phyloP scores from a whole-genome alignment of 2,888 invertebrate species.

The Perdita meconis region DNA sequence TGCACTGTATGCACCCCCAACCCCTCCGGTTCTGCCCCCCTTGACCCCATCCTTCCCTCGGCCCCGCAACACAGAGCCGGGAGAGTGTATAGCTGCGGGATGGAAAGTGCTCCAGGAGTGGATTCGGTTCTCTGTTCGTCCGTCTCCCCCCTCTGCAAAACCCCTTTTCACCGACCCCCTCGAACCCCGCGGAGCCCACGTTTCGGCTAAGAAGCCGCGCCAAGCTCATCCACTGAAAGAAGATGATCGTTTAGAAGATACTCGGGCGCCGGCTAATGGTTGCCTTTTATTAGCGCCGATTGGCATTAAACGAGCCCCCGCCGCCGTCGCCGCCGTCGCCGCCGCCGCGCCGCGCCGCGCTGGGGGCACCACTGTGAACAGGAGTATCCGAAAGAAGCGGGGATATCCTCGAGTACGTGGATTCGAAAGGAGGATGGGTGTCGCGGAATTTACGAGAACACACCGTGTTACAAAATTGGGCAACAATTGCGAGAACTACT shows the following conservation, averaged over 20 bases:
- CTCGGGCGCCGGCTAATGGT: conserved; percentile 54
- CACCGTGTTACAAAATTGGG: not conserved
- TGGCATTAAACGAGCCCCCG: conserved; percentile 40
- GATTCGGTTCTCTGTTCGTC: conserved; percentile 53
- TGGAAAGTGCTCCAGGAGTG: conserved; percentile 62
- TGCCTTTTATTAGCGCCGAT: conserved; percentile 57
- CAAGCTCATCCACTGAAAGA: conserved; percentile 53
- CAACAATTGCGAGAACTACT: not conserved
- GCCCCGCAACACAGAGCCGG: conserved; percentile 36
- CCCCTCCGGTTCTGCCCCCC: conserved; percentile 11
- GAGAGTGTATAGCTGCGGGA: conserved; percentile 60
- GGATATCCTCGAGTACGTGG: not conserved
- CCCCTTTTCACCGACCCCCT: too few species aligned
- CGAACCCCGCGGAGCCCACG: not conserved
- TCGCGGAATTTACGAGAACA: not conserved
- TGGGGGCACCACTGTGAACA: conserved; percentile 8
- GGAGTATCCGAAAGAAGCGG: not conserved
- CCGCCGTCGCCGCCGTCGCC: too few species aligned
- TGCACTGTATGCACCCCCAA: conserved; percentile 69
- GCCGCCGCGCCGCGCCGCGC: too few species aligned
- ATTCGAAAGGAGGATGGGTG: not conserved
- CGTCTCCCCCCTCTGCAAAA: not conserved
- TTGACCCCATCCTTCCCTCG: not conserved
- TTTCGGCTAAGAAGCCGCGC: conserved; percentile 49
- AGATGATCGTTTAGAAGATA: conserved; percentile 60